phyloP scores from a whole-genome alignment of 2,888 invertebrate species.

The Caenorhabditis panamensis region DNA sequence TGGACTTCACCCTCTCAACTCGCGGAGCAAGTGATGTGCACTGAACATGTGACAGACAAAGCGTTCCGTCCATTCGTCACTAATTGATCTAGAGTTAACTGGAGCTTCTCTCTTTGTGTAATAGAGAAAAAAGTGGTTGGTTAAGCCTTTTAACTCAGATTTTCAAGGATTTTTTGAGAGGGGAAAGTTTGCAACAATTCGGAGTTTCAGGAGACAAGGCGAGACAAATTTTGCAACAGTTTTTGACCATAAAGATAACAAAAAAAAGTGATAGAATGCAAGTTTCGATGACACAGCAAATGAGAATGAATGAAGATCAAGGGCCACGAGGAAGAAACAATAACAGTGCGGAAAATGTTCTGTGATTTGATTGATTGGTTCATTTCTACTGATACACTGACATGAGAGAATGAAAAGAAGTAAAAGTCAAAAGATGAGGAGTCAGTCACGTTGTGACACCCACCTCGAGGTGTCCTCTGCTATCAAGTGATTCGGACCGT shows the following conservation, averaged over 20 bases:
- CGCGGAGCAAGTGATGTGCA: constrained; percentile 4
- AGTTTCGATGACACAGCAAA: constrained; percentile 34
- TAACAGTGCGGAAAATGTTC: constrained; percentile 34
- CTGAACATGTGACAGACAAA: constrained; percentile 34
- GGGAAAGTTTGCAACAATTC: not conserved
- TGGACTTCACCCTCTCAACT: too few relatives aligned
- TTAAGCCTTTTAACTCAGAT: too few relatives aligned
- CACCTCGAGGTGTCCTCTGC: constrained; percentile 44
- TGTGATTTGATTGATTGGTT: constrained; percentile 30
- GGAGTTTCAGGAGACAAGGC: not conserved
- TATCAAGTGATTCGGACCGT: constrained; percentile 41
- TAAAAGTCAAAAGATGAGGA: constrained; percentile 41
- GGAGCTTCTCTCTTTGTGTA: too few relatives aligned
- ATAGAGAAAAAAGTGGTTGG: too few relatives aligned
- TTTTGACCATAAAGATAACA: not conserved
- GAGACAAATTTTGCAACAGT: not conserved
- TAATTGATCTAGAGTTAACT: constrained; percentile 17
- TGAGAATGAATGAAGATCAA: constrained; percentile 29
- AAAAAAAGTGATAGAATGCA: constrained; percentile 1
- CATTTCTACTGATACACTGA: too few relatives aligned
- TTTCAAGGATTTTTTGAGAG: too few relatives aligned
- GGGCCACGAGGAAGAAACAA: constrained; percentile 29
- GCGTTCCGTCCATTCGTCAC: constrained; percentile 24
- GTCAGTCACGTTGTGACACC: constrained; percentile 41
- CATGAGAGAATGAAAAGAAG: too few relatives aligned